Conservation (phyloP, 2,888 invertebrate genomes). For the Hartigia nigra region DNA sequence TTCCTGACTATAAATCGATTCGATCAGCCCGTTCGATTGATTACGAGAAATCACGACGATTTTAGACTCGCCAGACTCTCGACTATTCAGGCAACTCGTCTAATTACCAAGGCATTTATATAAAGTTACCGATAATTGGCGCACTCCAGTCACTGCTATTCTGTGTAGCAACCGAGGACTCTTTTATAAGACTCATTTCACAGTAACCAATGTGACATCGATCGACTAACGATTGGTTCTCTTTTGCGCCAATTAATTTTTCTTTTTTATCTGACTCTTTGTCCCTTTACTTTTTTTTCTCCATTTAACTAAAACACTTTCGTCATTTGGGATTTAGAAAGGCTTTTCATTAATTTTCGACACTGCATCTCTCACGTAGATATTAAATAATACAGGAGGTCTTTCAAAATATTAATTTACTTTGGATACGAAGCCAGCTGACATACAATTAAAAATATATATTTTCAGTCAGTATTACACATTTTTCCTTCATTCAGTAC, state of each 20-base stretch:
- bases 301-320: neutral
- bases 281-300: neutral
- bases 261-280: neutral
- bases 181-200: neutral
- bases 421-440: neutral
- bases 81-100: slow-evolving; percentile 22
- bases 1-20: slow-evolving; percentile 18
- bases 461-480: neutral
- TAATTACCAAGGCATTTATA: neutral
- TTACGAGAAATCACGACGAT: slow-evolving; percentile 30
- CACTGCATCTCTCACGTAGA: neutral
- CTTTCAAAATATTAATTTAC: no score
- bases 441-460: neutral
- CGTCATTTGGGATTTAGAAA: neutral
- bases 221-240: neutral
- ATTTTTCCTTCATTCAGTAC: neutral
- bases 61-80: slow-evolving; percentile 25
- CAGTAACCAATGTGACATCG: neutral
- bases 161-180: neutral
- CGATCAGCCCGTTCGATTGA: slow-evolving; percentile 2
- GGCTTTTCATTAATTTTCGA: neutral
- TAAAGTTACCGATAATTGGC: neutral
- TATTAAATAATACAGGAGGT: no score
- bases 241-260: neutral
- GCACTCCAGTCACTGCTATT: neutral